A percentile compares a stretch with the other conserved stretches of the same genome.
phyloP scores from a whole-genome alignment of 1,140 invertebrate genomes.

The Panagrolaimus sp. region DNA sequence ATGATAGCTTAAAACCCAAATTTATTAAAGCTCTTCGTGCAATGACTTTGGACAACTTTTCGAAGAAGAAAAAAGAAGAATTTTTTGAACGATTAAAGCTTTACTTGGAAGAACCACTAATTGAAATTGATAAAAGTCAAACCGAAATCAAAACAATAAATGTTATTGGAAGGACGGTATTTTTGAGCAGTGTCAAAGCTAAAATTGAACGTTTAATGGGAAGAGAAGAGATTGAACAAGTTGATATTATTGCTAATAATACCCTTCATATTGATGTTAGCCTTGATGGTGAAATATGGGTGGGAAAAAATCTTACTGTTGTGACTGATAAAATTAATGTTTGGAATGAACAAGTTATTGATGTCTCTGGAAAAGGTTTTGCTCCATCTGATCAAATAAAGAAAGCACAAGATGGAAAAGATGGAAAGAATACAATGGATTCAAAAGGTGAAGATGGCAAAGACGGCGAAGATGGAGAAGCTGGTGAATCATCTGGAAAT shows the following conservation, averaged over 20 bases:
- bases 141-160: neutral
- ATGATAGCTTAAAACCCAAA: neutral
- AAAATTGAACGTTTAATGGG: neutral
- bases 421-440: neutral
- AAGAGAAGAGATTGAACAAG: neutral
- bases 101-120: neutral
- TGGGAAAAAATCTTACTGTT: neutral
- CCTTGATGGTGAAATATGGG: neutral
- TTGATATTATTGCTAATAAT: neutral
- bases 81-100: neutral
- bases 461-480: neutral
- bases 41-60: neutral
- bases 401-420: neutral
- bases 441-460: neutral
- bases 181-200: conserved; percentile 2
- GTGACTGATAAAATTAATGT: neutral
- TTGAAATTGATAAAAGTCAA: neutral
- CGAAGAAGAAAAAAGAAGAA: neutral
- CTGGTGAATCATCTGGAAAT: neutral
- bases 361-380: conserved; percentile 4
- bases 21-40: neutral
- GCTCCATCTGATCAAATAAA: neutral
- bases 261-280: neutral
- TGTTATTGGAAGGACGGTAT: neutral
- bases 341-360: neutral